phyloP scores from a whole-genome alignment of 2,888 invertebrate species.

The Ganaspis brasiliensis region DNA sequence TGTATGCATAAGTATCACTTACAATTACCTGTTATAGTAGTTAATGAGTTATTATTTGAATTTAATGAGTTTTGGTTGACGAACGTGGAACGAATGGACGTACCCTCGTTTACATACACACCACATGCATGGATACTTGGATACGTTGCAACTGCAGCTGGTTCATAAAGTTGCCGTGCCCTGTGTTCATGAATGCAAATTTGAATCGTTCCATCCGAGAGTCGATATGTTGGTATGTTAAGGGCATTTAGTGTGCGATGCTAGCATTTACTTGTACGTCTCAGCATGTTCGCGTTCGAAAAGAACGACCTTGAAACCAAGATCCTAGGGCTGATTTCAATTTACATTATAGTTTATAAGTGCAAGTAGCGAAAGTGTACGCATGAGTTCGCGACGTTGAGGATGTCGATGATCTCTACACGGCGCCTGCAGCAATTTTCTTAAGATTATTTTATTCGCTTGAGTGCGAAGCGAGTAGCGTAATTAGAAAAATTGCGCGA shows the following conservation, averaged over 20 bases:
- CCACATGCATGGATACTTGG: constrained; percentile 4
- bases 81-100: constrained; percentile 52
- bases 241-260: constrained; percentile 8
- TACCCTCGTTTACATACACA: background rate
- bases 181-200: constrained; percentile 25
- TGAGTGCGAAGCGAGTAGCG: background rate
- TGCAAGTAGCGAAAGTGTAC: constrained; percentile 30
- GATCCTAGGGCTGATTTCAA: constrained; percentile 4
- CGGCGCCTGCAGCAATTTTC: background rate
- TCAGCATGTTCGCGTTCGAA: background rate
- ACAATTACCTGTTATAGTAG: background rate
- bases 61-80: constrained; percentile 62
- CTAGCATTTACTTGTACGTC: background rate
- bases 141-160: constrained; percentile 7
- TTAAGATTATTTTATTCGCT: constrained; percentile 1
- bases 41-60: constrained; percentile 53
- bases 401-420: background rate
- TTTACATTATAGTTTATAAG: constrained; percentile 12
- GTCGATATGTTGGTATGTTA: constrained; percentile 41
- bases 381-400: background rate
- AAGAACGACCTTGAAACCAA: constrained; percentile 32
- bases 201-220: constrained; percentile 20
- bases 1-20: no score
- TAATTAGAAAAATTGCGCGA: constrained; percentile 4
- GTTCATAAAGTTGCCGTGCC: background rate